A percentile compares a stretch with the other conserved stretches of the same genome.
Evolutionary conservation across 2,888 invertebrate genomes (phyloP).

Genomic region (Oscheius sp.): DNA sequence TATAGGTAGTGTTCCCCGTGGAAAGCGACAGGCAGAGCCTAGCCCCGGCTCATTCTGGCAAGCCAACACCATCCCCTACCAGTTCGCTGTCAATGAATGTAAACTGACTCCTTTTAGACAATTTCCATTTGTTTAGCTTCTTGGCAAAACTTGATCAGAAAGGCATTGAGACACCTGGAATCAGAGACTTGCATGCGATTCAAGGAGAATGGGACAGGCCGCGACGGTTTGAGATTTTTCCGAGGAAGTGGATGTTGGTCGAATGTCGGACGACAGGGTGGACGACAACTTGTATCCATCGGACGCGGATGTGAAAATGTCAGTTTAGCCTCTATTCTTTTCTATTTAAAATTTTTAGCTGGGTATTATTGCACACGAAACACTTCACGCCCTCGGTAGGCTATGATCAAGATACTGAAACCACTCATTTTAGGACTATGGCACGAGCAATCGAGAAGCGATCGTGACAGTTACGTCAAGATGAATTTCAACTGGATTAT

Average conservation of each 20-base stretch:
- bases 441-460: constrained; percentile 71
- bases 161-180: constrained; percentile 64
- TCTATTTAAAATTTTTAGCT: constrained; percentile 45
- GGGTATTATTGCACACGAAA: constrained; percentile 68
- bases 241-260: constrained; percentile 68
- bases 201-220: constrained; percentile 60
- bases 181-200: constrained; percentile 66
- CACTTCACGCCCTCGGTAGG: constrained; percentile 65
- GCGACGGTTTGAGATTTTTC: constrained; percentile 54
- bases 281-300: constrained; percentile 66
- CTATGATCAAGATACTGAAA: too few species aligned
- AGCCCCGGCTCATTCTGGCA: constrained; percentile 61
- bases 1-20: constrained; percentile 38
- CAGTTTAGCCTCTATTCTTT: constrained; percentile 10
- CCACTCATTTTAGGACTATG: constrained; percentile 69
- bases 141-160: constrained; percentile 63
- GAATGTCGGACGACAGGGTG: constrained; percentile 67
- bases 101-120: neutral
- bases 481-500: constrained; percentile 61
- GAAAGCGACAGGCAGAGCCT: constrained; percentile 64
- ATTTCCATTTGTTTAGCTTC: constrained; percentile 42
- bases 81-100: constrained; percentile 53
- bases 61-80: constrained; percentile 59
- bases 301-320: constrained; percentile 69
- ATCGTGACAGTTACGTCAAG: constrained; percentile 64